These are phyloP conservation scores for Sthenelais limicola DNA, from an alignment of 2,888 invertebrate species.

Conservation along the genomic window DNA sequence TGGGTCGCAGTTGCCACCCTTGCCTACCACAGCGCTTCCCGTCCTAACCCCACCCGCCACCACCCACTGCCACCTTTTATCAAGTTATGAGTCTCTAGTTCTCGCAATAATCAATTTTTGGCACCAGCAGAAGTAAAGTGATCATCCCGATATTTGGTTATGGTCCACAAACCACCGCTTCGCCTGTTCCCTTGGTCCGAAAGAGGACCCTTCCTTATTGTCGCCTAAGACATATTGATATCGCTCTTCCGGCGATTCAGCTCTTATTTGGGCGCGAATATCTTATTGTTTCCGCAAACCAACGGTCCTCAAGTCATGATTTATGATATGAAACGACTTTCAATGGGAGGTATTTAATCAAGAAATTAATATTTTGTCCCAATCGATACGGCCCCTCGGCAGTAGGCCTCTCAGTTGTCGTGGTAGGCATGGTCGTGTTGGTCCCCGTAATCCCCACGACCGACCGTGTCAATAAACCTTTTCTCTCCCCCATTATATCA, in stretches of 20 bases:
- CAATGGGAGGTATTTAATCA: constrained; percentile 37
- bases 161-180: background rate
- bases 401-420: constrained; percentile 25
- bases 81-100: constrained; percentile 37
- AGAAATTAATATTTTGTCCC: constrained; percentile 34
- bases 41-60: constrained; percentile 1
- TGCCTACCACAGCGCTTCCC: constrained; percentile 8
- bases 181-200: constrained; percentile 8
- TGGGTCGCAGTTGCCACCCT: background rate
- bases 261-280: constrained; percentile 9
- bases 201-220: constrained; percentile 14
- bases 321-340: constrained; percentile 35
- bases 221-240: constrained; percentile 26
- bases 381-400: constrained; percentile 10
- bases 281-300: constrained; percentile 31
- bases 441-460: constrained; percentile 25
- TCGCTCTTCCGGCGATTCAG: background rate
- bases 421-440: constrained; percentile 1
- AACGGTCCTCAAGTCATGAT: background rate
- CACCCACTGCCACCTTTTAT: constrained; percentile 33
- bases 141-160: constrained; percentile 32
- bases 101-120: constrained; percentile 25
- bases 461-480: constrained; percentile 26
- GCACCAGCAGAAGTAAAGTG: constrained; percentile 24
- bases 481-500: constrained; percentile 36